These are phyloP conservation scores for Labroides dimidiatus DNA, from an alignment of 2,797 vertebrate species.

Conservation along the genomic window DNA sequence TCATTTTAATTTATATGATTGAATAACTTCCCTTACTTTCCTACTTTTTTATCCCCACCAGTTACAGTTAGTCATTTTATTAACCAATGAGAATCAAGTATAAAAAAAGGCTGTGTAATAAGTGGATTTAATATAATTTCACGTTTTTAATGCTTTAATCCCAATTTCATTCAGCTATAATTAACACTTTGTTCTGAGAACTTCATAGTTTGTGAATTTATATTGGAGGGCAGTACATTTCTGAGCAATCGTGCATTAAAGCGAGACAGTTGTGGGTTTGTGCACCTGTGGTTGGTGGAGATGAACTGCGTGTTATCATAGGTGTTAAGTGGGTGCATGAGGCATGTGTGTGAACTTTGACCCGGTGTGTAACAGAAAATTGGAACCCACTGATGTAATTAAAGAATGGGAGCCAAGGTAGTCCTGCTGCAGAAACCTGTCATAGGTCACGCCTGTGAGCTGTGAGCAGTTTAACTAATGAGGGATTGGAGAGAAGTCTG, in stretches of 20 bases:
- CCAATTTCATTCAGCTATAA: no score
- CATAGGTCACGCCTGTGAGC: background rate
- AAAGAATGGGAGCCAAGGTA: conserved; percentile 5
- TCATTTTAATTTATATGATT: no score
- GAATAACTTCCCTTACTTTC: no score
- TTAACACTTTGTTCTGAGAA: no score
- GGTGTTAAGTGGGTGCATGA: conserved; percentile 7
- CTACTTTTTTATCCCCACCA: no score
- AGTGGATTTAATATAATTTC: no score
- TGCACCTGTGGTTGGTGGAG: background rate
- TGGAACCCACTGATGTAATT: conserved; percentile 11
- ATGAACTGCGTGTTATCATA: background rate
- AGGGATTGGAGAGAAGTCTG: background rate
- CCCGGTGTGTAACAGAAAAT: background rate
- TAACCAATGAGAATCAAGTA: no score
- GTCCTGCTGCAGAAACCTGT: conserved; percentile 1
- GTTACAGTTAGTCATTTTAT: no score
- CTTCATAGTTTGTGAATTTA: background rate
- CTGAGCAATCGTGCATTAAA: background rate
- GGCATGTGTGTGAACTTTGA: background rate
- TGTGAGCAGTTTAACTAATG: conserved; percentile 3
- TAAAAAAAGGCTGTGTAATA: no score
- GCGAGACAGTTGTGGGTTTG: background rate
- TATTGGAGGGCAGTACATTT: background rate
- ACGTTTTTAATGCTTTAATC: no score